Conservation (phyloP, 30 jellyfish, hydroid and myxozoan species). For the Sanderia malayensis region DNA sequence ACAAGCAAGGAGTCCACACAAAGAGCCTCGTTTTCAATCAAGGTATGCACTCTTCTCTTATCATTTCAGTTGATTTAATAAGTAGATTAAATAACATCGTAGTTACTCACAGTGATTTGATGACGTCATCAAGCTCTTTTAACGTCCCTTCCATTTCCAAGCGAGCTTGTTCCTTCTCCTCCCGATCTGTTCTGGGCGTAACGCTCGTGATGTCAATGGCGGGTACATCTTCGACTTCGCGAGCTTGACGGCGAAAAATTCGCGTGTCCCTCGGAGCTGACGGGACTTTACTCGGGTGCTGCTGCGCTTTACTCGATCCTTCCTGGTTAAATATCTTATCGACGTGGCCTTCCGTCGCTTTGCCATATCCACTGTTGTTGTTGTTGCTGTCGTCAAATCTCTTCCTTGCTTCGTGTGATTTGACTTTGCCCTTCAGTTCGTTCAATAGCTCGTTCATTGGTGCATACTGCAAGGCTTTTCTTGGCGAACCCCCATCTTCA, state of each 20-base stretch:
- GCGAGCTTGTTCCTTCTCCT: conserved; percentile 16
- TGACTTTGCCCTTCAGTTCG: conserved; percentile 48
- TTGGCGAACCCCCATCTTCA: conserved; percentile 19
- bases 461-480: conserved; percentile 8
- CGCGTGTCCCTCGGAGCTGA: conserved; percentile 55
- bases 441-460: conserved; percentile 49
- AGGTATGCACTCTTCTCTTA: too few species aligned
- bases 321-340: too few species aligned
- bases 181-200: conserved; percentile 58
- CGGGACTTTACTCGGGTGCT: conserved; percentile 3
- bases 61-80: too few species aligned
- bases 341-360: neutral
- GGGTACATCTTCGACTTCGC: conserved; percentile 43
- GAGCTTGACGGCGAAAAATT: conserved; percentile 53
- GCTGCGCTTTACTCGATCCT: neutral
- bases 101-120: conserved; percentile 57
- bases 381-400: conserved; percentile 4
- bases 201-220: conserved; percentile 12
- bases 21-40: too few species aligned
- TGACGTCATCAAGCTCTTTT: conserved; percentile 64
- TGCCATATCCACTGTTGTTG: neutral
- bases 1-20: too few species aligned
- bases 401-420: neutral
- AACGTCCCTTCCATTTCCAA: conserved; percentile 72
- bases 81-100: too few species aligned